phyloP scores from a whole-genome alignment of 2,888 invertebrate genomes.

The Strigamia crassipes region DNA sequence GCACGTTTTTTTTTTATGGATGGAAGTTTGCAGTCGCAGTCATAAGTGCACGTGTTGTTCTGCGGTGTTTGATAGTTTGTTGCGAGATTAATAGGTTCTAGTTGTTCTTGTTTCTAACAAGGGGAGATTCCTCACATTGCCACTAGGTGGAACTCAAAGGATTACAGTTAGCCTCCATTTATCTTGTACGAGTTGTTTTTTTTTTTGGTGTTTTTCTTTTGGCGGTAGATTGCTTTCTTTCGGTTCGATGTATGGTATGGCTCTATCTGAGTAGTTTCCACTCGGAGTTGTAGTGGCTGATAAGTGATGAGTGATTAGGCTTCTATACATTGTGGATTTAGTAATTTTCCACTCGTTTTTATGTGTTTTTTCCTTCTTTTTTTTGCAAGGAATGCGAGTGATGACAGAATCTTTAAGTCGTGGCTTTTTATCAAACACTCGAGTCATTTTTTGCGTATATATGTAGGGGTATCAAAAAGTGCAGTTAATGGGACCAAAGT shows the following conservation, averaged over 20 bases:
- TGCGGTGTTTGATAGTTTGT: neutral
- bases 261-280: neutral
- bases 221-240: too few species aligned
- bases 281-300: neutral
- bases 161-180: neutral
- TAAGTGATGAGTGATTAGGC: constrained; percentile 38
- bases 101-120: neutral
- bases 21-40: neutral
- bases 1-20: neutral
- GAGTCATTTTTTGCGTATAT: neutral
- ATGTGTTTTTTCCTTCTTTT: neutral
- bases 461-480: neutral
- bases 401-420: neutral
- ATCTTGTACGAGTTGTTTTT: neutral
- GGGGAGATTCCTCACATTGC: neutral
- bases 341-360: neutral
- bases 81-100: neutral
- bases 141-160: neutral
- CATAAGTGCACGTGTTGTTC: neutral
- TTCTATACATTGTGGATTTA: neutral
- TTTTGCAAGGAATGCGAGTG: neutral
- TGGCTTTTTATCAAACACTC: constrained; percentile 23
- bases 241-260: neutral
- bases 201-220: too few species aligned
- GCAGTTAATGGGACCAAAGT: constrained; percentile 20